Evolutionary conservation across 2,797 vertebrate genomes (phyloP), one percentile per base, ranked within the genome.

Genomic region (Cacajao melanocephalus): DNA sequence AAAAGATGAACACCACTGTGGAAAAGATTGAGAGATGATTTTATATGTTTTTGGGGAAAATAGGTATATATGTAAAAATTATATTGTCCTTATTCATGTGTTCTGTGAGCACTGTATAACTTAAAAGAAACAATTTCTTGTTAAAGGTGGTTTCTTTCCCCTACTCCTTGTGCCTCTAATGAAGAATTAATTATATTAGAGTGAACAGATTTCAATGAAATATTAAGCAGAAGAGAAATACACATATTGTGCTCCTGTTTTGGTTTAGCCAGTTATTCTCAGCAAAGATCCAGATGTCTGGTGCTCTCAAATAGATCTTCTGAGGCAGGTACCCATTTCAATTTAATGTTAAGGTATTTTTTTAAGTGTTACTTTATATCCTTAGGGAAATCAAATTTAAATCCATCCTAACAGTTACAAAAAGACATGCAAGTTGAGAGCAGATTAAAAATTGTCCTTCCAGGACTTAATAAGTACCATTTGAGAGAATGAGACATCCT

Each of bases 281-380:
- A 96, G 64, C 64, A 97, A 96, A 95, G 83, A 94, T 93, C 94
- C 97, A 98, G 96, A 97, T 97, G 96, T 97, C 82, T 88, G 72
- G 80, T 87, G 64, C 76, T 97, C 96, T 97, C 57, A 92, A 94
- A 95, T 95, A 76, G 33, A 96, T 94, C 79, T 96, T 96, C 91
- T 94, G 44, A 94, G 91, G 55, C 72, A 97, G 76, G 85, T 96
- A 96, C 88, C 22, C 52, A 82, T 90, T 96, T 96, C 82, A 17
- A 92, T 79, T 91, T 78, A 87, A 96, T 78, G 48, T 91, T 87
- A 97, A 97, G 73, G 67, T 57, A 89, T 93, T 97, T 97, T 96
- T 97, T 96, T 80, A 97, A 97, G 83, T 97, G 86, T 97, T 96
- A 96, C 39, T 96, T 97, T 97, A 96, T 97, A 96, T 96, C 86